These are phyloP conservation scores for Ginglymostoma cirratum DNA, from an alignment of 2,113 vertebrate genomes.

Conservation along the genomic window DNA sequence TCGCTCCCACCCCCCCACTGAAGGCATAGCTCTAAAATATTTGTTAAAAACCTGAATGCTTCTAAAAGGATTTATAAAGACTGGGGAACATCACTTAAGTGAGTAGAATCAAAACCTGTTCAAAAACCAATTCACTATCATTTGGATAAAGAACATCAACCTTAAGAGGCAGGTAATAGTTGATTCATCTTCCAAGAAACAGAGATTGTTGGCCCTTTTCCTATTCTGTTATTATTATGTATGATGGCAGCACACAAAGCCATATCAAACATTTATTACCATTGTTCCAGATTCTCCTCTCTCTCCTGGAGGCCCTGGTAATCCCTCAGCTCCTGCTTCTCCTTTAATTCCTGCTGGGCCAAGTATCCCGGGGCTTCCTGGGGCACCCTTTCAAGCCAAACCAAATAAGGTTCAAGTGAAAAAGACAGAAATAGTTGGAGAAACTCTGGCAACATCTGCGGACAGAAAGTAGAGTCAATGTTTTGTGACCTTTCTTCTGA, in stretches of 20 bases:
- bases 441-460: too few relatives aligned
- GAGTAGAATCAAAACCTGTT: not conserved
- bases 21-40: not conserved
- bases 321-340: constrained; percentile 59
- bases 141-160: not conserved
- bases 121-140: not conserved
- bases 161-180: not conserved
- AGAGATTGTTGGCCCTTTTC: not conserved
- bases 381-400: constrained; percentile 57
- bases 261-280: constrained; percentile 49
- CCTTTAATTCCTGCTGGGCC: constrained; percentile 58
- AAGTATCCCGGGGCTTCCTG: constrained; percentile 53
- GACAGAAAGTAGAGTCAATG: too few relatives aligned
- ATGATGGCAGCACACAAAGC: not conserved
- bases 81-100: not conserved
- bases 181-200: not conserved
- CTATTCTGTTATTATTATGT: not conserved
- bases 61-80: not conserved
- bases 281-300: constrained; percentile 60
- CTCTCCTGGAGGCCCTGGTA: constrained; percentile 52
- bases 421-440: too few relatives aligned
- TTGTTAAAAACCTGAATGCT: not conserved
- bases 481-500: too few relatives aligned
- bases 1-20: not conserved
- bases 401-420: not conserved